These are phyloP conservation scores for Pseudorhiza aurosa DNA, from an alignment of 30 jellyfish, hydroid and myxozoan genomes.

Conservation along the genomic window DNA sequence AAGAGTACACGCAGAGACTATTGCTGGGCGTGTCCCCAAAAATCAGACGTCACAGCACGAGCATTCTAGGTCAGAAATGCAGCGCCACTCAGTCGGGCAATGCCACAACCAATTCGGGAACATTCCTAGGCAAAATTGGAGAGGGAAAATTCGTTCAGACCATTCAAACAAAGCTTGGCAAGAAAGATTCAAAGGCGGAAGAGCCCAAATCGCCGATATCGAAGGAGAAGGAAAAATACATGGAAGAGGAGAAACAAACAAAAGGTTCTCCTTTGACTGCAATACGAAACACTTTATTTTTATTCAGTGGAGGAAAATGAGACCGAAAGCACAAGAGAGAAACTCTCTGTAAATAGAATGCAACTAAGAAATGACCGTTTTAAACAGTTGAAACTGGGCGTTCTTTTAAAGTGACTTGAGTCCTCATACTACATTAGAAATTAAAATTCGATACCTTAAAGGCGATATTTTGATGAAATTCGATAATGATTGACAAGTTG, in stretches of 20 bases:
- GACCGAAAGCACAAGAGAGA: not conserved
- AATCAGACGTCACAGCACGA: constrained; percentile 63
- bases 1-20: constrained; percentile 59
- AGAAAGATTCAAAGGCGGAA: constrained; percentile 48
- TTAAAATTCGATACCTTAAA: no score
- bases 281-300: constrained; percentile 36
- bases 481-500: no score
- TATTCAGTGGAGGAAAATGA: constrained; percentile 51
- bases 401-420: no score
- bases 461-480: no score
- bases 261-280: constrained; percentile 70
- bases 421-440: no score
- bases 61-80: constrained; percentile 25
- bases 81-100: not conserved
- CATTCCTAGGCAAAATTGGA: constrained; percentile 52
- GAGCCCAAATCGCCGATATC: constrained; percentile 48
- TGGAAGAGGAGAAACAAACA: constrained; percentile 49
- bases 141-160: constrained; percentile 70
- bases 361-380: not conserved
- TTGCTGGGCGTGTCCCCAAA: constrained; percentile 64
- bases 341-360: not conserved
- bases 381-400: not conserved
- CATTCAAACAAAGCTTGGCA: constrained; percentile 68
- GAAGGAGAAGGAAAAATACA: constrained; percentile 18
- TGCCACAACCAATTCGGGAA: constrained; percentile 21